phyloP scores from a whole-genome alignment of 2,888 invertebrate species.

The Myopa tessellatipennis region DNA sequence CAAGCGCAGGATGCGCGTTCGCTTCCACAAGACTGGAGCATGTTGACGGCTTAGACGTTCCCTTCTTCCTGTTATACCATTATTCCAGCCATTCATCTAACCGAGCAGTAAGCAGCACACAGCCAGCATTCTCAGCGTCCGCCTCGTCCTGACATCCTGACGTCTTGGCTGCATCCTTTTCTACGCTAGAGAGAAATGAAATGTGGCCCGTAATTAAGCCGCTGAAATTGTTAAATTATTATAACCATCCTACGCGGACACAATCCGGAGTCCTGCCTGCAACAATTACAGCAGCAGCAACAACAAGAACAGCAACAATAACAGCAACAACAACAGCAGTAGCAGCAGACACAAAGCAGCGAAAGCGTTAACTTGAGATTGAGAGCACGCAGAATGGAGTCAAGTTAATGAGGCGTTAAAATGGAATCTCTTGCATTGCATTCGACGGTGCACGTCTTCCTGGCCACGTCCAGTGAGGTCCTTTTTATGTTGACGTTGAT shows the following conservation, averaged over 20 bases:
- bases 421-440: slow-evolving; percentile 56
- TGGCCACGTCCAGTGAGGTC: background rate
- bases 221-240: slow-evolving; percentile 67
- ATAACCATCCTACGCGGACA: slow-evolving; percentile 51
- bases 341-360: background rate
- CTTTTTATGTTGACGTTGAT: slow-evolving; percentile 34
- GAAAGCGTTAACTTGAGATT: slow-evolving; percentile 15
- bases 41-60: no score
- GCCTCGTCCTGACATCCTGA: slow-evolving; percentile 40
- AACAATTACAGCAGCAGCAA: slow-evolving; percentile 24
- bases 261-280: slow-evolving; percentile 22
- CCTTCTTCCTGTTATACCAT: no score
- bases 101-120: background rate
- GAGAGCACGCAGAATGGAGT: slow-evolving; percentile 43
- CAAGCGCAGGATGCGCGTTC: background rate
- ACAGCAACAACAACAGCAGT: slow-evolving; percentile 3
- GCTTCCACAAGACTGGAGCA: background rate
- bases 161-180: slow-evolving; percentile 42
- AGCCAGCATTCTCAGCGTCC: slow-evolving; percentile 30
- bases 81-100: background rate
- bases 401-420: slow-evolving; percentile 66
- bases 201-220: slow-evolving; percentile 67
- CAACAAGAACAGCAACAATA: slow-evolving; percentile 30
- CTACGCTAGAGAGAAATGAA: slow-evolving; percentile 59
- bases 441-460: slow-evolving; percentile 32